phyloP scores from a whole-genome alignment of 2,113 vertebrate genomes.

The Chaetura pelagica region DNA sequence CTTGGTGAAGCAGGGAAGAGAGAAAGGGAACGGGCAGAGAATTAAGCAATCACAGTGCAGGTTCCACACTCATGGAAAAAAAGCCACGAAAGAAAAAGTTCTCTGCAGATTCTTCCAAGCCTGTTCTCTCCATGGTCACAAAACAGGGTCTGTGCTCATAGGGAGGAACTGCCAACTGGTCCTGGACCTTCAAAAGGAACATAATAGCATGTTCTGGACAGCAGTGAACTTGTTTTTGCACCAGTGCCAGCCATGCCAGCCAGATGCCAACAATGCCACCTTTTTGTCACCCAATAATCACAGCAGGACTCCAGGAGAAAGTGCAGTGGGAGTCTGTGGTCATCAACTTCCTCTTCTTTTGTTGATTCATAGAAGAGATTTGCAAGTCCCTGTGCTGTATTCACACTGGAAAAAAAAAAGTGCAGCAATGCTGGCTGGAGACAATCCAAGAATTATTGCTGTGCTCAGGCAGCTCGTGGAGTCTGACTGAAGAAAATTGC shows the following conservation, averaged over 20 bases:
- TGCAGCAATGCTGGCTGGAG: neutral
- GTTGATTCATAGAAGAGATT: neutral
- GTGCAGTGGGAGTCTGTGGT: neutral
- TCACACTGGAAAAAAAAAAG: neutral
- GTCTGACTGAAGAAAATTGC: neutral
- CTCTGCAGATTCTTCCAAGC: neutral
- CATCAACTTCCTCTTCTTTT: neutral
- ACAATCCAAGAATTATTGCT: neutral
- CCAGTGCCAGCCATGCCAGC: accelerated
- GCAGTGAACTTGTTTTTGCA: neutral
- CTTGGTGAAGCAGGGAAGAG: neutral
- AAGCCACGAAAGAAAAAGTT: neutral
- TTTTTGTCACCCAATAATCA: neutral
- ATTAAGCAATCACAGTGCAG: neutral
- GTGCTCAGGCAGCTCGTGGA: neutral
- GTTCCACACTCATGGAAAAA: neutral
- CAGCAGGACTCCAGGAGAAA: neutral
- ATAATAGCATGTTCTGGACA: accelerated
- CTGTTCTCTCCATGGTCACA: neutral
- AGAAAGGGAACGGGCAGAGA: neutral
- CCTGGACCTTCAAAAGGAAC: neutral
- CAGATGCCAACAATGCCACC: neutral
- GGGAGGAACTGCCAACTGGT: neutral
- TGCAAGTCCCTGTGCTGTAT: neutral
- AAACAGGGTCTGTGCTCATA: neutral